Evolutionary conservation across 35 echinoderm and acorn worm genomes (phyloP), one percentile per base, ranked within the genome.

Genomic region (Eucidaris tribuloides): DNA sequence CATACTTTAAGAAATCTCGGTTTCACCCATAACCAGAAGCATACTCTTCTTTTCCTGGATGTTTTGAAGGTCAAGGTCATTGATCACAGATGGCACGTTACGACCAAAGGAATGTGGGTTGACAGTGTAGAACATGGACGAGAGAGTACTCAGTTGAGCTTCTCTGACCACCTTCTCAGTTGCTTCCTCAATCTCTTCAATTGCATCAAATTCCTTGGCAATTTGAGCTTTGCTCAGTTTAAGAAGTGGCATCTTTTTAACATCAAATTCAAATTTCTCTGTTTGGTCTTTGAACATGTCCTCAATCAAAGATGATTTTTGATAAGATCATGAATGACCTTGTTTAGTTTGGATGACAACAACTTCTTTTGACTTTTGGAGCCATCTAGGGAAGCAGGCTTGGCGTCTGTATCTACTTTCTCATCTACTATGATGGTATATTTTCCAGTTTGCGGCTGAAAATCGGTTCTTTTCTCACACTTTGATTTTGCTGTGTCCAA

Each of bases 301-400:
- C 46, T 93, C 89, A n/a, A 80, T 93, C 91, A 84, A 93, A 93
- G 71, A 93, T 93, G 28, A 93, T n/a, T 85, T 57, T 93, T 62
- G 45, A 93, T 79, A 1, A 93, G 91, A 22, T 84, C 30, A 49
- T 93, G 91, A 32, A 86, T 93, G 32, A 86, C 79, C 55, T 65
- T 80, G 27, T 93, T 86, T 20, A 93, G 72, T 36, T 4, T 88
- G 42, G 80, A 88, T 32, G 79, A 36, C 3, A 56, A 80, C 7
- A 80, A 61, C 49, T 88, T 77, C 77, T 62, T 39, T 25, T 13
- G 71, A 44, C 57, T 32, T 14, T 45, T 44, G 6, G 31, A 33
- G 17, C 76, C 90, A 40, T 92, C 90, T 36, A 93, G 46, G 13
- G 37, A 85, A 33, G 63, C 27, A 20, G 89, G 56, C 85, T 93